Conservation (phyloP, 1,140 invertebrate species). For the Achatina immaculata region DNA sequence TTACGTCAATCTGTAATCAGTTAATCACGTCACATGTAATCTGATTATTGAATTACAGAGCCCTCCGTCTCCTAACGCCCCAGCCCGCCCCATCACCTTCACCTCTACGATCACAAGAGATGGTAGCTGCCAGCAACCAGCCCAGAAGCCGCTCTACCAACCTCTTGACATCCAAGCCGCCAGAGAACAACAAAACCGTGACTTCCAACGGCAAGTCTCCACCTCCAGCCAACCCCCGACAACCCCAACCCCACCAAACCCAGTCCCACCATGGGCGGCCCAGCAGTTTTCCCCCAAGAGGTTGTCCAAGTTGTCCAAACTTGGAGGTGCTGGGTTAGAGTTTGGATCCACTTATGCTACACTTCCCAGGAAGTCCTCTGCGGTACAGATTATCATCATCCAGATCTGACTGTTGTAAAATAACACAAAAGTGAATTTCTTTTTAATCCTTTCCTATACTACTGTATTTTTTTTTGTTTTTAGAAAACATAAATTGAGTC, state of each 20-base stretch:
- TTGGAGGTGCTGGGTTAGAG: slow-evolving; percentile 36
- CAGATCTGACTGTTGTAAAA: neutral
- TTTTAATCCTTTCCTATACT: neutral
- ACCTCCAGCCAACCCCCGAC: slow-evolving; percentile 17
- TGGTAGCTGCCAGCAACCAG: neutral
- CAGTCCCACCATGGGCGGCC: slow-evolving; percentile 36
- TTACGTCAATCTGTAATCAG: too few relatives aligned
- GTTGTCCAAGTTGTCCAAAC: slow-evolving; percentile 39
- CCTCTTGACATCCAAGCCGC: neutral
- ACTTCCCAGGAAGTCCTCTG: neutral
- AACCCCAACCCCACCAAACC: slow-evolving; percentile 26
- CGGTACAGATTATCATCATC: slow-evolving; percentile 1
- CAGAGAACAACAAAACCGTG: neutral
- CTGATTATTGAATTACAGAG: slow-evolving; percentile 40
- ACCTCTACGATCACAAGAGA: neutral
- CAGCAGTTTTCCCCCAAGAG: slow-evolving; percentile 41
- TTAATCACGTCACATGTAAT: too few relatives aligned
- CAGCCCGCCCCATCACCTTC: slow-evolving; percentile 9
- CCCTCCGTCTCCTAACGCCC: slow-evolving; percentile 19
- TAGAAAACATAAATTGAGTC: neutral
- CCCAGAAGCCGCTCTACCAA: neutral
- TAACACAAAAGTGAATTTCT: neutral
- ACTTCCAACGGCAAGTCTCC: neutral
- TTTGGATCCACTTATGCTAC: slow-evolving; percentile 26
- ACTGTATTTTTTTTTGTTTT: neutral